A percentile compares a stretch with the other conserved stretches of the same genome.
phyloP scores from a whole-genome alignment of 2,113 vertebrate genomes.

The Pogonocichla stellata region DNA sequence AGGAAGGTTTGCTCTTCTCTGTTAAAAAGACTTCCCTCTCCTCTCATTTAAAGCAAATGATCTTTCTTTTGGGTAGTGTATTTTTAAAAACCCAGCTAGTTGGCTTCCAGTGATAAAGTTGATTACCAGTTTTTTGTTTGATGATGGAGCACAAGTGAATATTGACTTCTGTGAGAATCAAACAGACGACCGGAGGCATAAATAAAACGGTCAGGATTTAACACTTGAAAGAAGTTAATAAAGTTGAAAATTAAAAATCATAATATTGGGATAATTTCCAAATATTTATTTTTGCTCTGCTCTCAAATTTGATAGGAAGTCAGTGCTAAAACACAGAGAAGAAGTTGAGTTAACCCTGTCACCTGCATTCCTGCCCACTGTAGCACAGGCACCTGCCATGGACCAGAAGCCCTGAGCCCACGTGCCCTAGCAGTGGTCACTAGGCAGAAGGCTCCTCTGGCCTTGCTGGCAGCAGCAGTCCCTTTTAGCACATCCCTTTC shows the following conservation, averaged over 20 bases:
- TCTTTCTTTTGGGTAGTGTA: slow-evolving; percentile 59
- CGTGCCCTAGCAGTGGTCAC: background rate
- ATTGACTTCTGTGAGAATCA: slow-evolving; percentile 69
- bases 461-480: background rate
- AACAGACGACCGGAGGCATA: slow-evolving; percentile 64
- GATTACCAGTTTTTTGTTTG: slow-evolving; percentile 71
- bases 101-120: slow-evolving; percentile 69
- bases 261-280: slow-evolving; percentile 78
- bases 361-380: fast-evolving
- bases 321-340: background rate
- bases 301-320: slow-evolving; percentile 41
- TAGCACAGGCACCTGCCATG: fast-evolving
- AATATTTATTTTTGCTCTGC: slow-evolving; percentile 71
- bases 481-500: background rate
- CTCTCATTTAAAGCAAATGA: slow-evolving; percentile 64
- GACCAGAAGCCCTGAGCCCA: background rate
- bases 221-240: slow-evolving; percentile 75
- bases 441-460: background rate
- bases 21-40: slow-evolving; percentile 55
- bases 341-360: background rate
- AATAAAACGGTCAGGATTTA: slow-evolving; percentile 64
- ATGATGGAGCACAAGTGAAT: slow-evolving; percentile 68
- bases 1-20: slow-evolving; percentile 65
- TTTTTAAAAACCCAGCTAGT: slow-evolving; percentile 55
- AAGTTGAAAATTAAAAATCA: slow-evolving; percentile 79